phyloP scores from a whole-genome alignment of 1,140 invertebrate genomes.

The Lordiphosa clarofinis region DNA sequence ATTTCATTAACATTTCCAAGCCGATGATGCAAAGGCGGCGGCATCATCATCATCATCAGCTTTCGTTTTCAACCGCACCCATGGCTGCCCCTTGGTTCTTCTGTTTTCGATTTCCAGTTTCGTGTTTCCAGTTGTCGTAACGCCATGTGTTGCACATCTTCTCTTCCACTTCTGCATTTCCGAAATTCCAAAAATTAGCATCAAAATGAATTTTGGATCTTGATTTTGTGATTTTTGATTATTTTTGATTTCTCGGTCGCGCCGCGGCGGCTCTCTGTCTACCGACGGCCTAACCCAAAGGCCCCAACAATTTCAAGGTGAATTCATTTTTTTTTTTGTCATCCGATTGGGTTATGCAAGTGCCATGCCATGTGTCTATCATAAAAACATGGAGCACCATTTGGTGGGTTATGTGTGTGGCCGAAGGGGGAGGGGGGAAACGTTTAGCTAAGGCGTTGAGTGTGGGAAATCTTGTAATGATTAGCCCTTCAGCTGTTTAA shows the following conservation, averaged over 20 bases:
- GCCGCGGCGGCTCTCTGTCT: conserved; percentile 30
- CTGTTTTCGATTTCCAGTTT: conserved; percentile 29
- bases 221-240: no score
- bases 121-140: conserved; percentile 16
- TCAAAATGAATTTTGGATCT: conserved; percentile 45
- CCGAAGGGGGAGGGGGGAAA: no score
- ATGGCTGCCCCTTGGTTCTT: conserved; percentile 13
- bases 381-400: no score
- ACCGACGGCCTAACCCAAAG: not conserved
- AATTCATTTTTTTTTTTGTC: conserved; percentile 36
- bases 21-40: not conserved
- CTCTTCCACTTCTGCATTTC: conserved; percentile 37
- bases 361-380: no score
- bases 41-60: conserved; percentile 7
- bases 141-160: conserved; percentile 24
- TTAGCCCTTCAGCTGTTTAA: no score
- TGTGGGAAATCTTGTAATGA: no score
- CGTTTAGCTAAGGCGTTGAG: no score
- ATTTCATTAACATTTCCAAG: conserved; percentile 68
- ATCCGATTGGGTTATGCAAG: conserved; percentile 5
- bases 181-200: conserved; percentile 73
- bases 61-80: conserved; percentile 12
- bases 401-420: not conserved
- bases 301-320: conserved; percentile 34
- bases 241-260: not conserved